Evolutionary conservation across 2,888 invertebrate genomes (phyloP), one percentile per base, ranked within the genome.

Genomic region (Pollenia amentaria): DNA sequence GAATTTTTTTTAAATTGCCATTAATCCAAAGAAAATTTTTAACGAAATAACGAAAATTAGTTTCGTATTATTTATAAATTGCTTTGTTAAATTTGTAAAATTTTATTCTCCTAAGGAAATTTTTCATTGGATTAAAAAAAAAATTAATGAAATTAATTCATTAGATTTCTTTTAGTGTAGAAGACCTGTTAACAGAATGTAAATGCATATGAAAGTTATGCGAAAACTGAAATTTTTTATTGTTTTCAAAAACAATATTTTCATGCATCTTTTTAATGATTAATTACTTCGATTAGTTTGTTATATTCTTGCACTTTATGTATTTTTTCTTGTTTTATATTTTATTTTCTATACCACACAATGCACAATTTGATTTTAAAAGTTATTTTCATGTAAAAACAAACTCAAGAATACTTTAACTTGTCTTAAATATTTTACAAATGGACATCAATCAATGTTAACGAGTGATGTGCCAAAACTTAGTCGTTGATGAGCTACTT

Each of bases 401-500:
- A 64, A 51, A 42, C 44, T 62, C 3, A 29, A 29, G 46, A 29
- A 40, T 48, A 21, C 70, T 11, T 69, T 55, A 46, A 60, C 57
- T 57, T 65, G 51, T 60, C 51, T 76, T 70, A 80, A 80, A 84
- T 67, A 73, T 18, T 69, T 48, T 40, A 53, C 73, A 72, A 84
- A 76, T 44, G 76, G 62, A 80, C 84, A 87, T 87, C 87, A 87
- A 87, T 87, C 87, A 87, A 87, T 87, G 76, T 84, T 73, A 77
- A 84, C 67, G 84, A 84, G 80, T 84, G 77, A 87, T 87, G 87
- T 87, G 87, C 77, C 87, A 87, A 84, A 87, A 84, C 29, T 84
- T 64, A 84, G 87, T 87, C 87, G 80, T 87, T 87, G 87, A 87
- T 87, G 87, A 87, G 87, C 87, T 87, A 87, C 87, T 87, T 87